Evolutionary conservation across 2,113 vertebrate species (phyloP).

Genomic region (Albula glossodonta): DNA sequence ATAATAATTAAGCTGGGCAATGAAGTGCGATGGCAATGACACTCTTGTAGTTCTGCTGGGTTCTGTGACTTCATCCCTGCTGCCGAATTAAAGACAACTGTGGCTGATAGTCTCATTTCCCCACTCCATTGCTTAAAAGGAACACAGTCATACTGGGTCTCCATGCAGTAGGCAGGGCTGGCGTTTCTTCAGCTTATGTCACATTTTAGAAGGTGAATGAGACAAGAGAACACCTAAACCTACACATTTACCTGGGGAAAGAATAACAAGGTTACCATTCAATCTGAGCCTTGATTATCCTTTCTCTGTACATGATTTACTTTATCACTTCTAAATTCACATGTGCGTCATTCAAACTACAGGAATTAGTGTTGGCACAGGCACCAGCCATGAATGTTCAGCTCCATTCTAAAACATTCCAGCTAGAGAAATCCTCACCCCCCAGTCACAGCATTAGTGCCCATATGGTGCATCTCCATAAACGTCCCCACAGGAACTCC

Average conservation of each 20-base stretch:
- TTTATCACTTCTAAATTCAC: not conserved
- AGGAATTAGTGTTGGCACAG: not conserved
- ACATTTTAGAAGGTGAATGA: not conserved
- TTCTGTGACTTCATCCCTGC: too few species aligned
- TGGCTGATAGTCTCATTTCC: too few species aligned
- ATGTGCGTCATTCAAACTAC: not conserved
- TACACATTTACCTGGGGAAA: not conserved
- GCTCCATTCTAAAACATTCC: not conserved
- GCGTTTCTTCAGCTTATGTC: too few species aligned
- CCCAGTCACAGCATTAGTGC: too few species aligned
- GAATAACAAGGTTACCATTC: not conserved
- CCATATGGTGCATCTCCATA: too few species aligned
- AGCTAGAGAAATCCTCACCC: not conserved
- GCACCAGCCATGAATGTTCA: not conserved
- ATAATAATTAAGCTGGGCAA: too few species aligned
- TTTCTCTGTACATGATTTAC: not conserved
- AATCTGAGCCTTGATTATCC: not conserved
- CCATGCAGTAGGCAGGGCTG: too few species aligned
- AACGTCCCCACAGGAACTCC: not conserved
- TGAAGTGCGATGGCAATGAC: too few species aligned
- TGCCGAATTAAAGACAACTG: too few species aligned
- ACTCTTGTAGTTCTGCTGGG: too few species aligned
- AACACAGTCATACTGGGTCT: too few species aligned
- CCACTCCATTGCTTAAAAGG: too few species aligned
- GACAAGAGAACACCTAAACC: not conserved